These are phyloP conservation scores for Glaucopsyche alexis DNA, from an alignment of 2,888 invertebrate genomes.

Conservation along the genomic window DNA sequence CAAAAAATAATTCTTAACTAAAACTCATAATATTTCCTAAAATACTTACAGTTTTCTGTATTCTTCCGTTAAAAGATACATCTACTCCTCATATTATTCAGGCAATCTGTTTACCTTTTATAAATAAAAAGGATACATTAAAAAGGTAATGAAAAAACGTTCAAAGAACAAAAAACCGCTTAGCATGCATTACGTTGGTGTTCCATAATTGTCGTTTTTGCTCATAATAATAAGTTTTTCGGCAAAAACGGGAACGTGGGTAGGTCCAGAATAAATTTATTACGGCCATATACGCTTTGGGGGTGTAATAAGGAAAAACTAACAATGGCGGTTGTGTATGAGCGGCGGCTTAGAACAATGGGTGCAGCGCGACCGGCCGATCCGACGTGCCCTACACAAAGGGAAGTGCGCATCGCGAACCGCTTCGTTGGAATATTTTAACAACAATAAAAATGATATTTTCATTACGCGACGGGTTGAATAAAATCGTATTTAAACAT, in stretches of 20 bases:
- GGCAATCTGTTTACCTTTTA: conserved; percentile 21
- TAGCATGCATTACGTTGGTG: conserved; percentile 33
- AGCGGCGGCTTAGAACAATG: conserved; percentile 39
- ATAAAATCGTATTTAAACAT: conserved; percentile 2
- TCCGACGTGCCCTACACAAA: conserved; percentile 23
- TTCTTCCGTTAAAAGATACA: background rate
- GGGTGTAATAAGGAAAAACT: conserved; percentile 41
- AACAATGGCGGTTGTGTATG: conserved; percentile 41
- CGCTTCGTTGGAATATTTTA: conserved; percentile 32
- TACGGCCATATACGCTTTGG: conserved; percentile 38
- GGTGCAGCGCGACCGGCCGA: conserved; percentile 32
- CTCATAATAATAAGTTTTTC: conserved; percentile 40
- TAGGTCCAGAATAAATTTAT: conserved; percentile 41
- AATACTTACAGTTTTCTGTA: background rate
- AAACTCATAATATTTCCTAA: background rate
- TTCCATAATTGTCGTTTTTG: conserved; percentile 37
- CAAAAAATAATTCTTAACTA: no score
- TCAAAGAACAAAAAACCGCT: conserved; percentile 32
- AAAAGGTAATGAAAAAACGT: conserved; percentile 27
- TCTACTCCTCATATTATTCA: background rate
- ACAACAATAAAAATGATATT: conserved; percentile 27
- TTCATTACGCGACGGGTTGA: conserved; percentile 11
- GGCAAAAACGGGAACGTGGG: conserved; percentile 36
- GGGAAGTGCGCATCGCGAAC: conserved; percentile 27
- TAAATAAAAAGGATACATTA: conserved; percentile 26